Evolutionary conservation across 2,888 invertebrate genomes (phyloP), one percentile per base, ranked within the genome.

Genomic region (Leptinotarsa juncta): DNA sequence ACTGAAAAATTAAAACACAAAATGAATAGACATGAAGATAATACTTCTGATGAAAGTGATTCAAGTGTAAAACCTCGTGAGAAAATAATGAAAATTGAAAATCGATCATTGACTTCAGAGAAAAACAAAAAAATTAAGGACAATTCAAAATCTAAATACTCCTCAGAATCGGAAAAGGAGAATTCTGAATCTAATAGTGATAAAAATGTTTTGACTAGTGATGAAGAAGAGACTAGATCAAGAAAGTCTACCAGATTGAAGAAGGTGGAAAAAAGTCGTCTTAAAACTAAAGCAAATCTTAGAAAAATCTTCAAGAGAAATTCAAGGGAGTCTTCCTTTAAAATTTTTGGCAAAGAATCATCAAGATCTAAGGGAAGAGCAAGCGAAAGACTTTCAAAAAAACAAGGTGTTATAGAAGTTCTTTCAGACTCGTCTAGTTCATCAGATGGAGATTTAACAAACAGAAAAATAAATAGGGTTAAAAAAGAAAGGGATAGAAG

Each of bases 401-500:
- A 67, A 57, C 23, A 65, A n/a, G 49, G 69, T 66, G 32, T 67
- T 32, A n/a, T 57, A 20, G 76, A 72, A 67, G 62, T 70, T 66
- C 57, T 73, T 32, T 71, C 70, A 15, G 73, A 73, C 70, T 72
- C 75, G 23, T 71, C 78, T 23, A 78, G 76, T 69, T 67, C 69
- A 15, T 74, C 74, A 20, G 67, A 74, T 7, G 23, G n/a, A 65
- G 74, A 70, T 42, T 10, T 12, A 42, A 42, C 42, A 0, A 42
- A 42, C 42, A 67, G 14, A 5, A 16, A 50, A 26, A 65, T 65
- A 55, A 70, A 70, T 20, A 42, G 67, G 68, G 71, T 72, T 70
- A 71, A 67, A 50, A 60, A 72, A 20, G 78, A 76, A 53, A 78
- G 73, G 48, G 57, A 72, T 32, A 72, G 67, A 53, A 79, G 77